phyloP scores from a whole-genome alignment of 2,113 vertebrate genomes.

The Saccopteryx bilineata region DNA sequence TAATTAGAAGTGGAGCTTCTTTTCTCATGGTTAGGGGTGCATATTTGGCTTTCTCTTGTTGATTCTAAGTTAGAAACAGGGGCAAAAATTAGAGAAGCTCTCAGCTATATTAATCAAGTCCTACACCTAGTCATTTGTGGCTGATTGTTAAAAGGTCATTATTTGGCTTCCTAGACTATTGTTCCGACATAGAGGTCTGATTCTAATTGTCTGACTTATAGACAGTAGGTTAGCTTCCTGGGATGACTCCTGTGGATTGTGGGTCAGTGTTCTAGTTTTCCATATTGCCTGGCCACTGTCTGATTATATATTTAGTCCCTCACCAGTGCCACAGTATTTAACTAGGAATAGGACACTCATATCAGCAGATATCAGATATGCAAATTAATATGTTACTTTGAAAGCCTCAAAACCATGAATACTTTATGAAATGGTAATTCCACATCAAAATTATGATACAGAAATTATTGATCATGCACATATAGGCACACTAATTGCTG shows the following conservation, averaged over 20 bases:
- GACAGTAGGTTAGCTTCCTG: neutral
- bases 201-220: neutral
- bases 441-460: neutral
- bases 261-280: neutral
- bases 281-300: neutral
- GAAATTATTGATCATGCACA: neutral
- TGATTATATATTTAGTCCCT: neutral
- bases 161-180: neutral
- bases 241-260: neutral
- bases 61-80: neutral
- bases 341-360: neutral
- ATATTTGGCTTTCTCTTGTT: neutral
- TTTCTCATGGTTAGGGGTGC: neutral
- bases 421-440: neutral
- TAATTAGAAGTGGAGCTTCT: neutral
- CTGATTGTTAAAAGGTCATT: neutral
- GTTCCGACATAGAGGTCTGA: neutral
- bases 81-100: neutral
- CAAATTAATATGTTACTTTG: neutral
- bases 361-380: neutral
- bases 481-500: neutral
- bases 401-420: neutral
- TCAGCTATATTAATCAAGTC: neutral
- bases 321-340: neutral
- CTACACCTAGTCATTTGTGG: neutral